Evolutionary conservation across 2,888 invertebrate genomes (phyloP).

Genomic region (Heliconius charithonia): DNA sequence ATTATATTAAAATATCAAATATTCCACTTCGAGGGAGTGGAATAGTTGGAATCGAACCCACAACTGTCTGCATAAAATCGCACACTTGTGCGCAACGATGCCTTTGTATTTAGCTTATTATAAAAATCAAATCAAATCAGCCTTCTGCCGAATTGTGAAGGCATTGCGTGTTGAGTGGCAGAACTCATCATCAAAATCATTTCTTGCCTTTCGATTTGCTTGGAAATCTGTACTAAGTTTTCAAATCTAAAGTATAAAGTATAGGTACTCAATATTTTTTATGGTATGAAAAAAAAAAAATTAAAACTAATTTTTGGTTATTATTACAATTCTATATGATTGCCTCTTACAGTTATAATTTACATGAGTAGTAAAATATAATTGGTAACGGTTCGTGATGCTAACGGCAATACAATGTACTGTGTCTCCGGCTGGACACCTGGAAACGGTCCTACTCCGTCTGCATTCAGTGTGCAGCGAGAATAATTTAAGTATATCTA

Average conservation of each 20-base stretch:
- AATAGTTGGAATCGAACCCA: too few relatives aligned
- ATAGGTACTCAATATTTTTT: background rate
- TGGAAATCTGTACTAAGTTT: background rate
- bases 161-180: too few relatives aligned
- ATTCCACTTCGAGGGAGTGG: too few relatives aligned
- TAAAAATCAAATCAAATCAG: background rate
- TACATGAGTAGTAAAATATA: background rate
- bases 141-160: too few relatives aligned
- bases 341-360: background rate
- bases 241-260: background rate
- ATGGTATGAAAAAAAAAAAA: background rate
- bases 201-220: background rate
- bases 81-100: too few relatives aligned
- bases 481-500: background rate
- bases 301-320: too few relatives aligned
- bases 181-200: background rate
- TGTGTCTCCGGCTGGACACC: background rate
- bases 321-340: too few relatives aligned
- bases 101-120: background rate
- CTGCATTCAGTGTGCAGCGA: background rate
- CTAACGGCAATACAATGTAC: too few relatives aligned
- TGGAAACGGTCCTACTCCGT: too few relatives aligned
- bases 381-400: background rate
- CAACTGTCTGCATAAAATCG: too few relatives aligned
- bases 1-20: too few relatives aligned